Base-by-base conservation (phyloP, 2,888 invertebrate genomes). In the Leptura quadrifasciata region DNA sequence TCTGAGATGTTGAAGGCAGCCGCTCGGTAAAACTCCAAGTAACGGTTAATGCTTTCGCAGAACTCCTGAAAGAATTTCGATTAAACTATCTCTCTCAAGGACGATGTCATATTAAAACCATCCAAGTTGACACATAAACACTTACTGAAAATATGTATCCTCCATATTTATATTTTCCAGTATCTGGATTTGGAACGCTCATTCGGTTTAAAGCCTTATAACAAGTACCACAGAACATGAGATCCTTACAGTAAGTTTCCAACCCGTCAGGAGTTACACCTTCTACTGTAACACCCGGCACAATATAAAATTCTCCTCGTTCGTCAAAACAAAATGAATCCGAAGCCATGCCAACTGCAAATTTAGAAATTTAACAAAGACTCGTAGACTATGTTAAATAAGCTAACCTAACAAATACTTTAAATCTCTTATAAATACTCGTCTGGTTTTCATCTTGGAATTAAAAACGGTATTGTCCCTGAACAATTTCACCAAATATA, bases 31-130 rank as follows among this genome's bases (percentile, higher is more conserved):
- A 92, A 91, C 21, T 92, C 85, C 20, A 94, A 87, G 82, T 93
- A 94, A 17, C 90, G 90, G 72, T 91, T 89, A 20, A 94, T 89
- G 18, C 92, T 92, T 80, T 92, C 91, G 80, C 93, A 92, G 60
- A 93, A 89, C 5, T 93, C 92, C 94, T 94, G 71, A 72, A 84
- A 81, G 67, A 73, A 77, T 24, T 24, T 18, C 12, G 57, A 57
- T 24, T 24, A 24, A 31, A 6, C 27, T 31, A 31, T 8, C 27
- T n/a, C n/a, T n/a, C n/a, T n/a, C n/a, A n/a, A n/a, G n/a, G n/a
- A n/a, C n/a, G n/a, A n/a, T n/a, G n/a, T n/a, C n/a, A n/a, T n/a
- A n/a, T n/a, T n/a, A n/a, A 6, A 31, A 31, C 5, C 27, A 31
- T 6, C 6, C 9, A 21, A 58, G 2, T 55, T 2, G 20, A n/a